Evolutionary conservation across 2,888 invertebrate genomes (phyloP).

Genomic region (Noctua janthina): DNA sequence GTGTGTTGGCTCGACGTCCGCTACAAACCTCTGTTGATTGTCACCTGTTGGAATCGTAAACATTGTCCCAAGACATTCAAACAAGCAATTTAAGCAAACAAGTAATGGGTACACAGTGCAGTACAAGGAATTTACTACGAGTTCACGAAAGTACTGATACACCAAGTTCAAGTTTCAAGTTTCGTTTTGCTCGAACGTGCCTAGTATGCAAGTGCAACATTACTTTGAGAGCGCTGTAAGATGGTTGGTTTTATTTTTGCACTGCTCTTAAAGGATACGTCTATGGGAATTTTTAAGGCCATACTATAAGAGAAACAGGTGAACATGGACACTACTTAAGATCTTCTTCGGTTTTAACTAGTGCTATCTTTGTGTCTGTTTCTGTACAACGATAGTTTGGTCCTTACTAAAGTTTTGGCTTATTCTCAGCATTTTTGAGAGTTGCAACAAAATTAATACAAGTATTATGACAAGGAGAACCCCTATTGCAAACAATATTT

Average conservation of each 20-base stretch:
- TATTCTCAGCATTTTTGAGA: neutral
- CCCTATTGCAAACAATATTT: slow-evolving; percentile 50
- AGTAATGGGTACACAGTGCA: slow-evolving; percentile 65
- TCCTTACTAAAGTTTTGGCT: slow-evolving; percentile 3
- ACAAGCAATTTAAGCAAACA: slow-evolving; percentile 78
- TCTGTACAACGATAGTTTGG: neutral
- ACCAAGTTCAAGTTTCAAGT: slow-evolving; percentile 62
- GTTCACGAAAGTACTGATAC: slow-evolving; percentile 42
- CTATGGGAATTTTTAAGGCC: neutral
- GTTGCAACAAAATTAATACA: slow-evolving; percentile 25
- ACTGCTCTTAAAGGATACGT: neutral
- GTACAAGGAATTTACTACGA: slow-evolving; percentile 55
- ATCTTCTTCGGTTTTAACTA: neutral
- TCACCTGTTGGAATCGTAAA: slow-evolving; percentile 82
- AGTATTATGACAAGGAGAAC: slow-evolving; percentile 25
- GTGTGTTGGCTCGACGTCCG: slow-evolving; percentile 58
- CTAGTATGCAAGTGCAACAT: slow-evolving; percentile 27
- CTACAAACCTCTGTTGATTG: slow-evolving; percentile 76
- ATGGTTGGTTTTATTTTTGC: slow-evolving; percentile 38
- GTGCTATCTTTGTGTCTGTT: neutral
- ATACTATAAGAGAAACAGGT: neutral
- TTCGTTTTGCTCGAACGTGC: slow-evolving; percentile 56
- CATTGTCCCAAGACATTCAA: slow-evolving; percentile 80
- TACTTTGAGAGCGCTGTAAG: slow-evolving; percentile 24
- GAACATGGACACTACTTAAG: neutral